Evolutionary conservation across 2,113 vertebrate species (phyloP).

Genomic region (Protomyctophum bolini): DNA sequence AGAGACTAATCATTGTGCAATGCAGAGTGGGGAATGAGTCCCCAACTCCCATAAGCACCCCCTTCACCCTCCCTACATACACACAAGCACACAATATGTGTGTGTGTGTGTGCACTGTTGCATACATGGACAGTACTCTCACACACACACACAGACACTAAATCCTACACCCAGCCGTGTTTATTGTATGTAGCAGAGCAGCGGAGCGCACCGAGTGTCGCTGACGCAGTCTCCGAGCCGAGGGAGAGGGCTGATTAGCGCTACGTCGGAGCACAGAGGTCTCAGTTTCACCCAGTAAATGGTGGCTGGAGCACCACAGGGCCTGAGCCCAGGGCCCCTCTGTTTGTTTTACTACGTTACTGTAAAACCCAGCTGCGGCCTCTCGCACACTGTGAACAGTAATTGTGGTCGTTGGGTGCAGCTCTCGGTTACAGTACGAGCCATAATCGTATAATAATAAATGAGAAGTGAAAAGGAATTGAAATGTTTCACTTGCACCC

Average conservation of each 20-base stretch:
- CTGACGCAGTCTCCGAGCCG: conserved; percentile 49
- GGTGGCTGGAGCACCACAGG: not conserved
- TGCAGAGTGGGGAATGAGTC: too few species aligned
- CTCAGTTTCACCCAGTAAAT: not conserved
- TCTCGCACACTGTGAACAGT: conserved; percentile 7
- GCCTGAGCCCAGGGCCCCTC: not conserved
- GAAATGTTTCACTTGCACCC: conserved; percentile 2
- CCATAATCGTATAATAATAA: not conserved
- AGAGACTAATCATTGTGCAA: too few species aligned
- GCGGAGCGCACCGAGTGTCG: conserved; percentile 2
- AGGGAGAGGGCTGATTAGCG: conserved; percentile 54
- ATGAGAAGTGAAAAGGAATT: not conserved
- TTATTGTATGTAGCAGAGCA: conserved; percentile 51
- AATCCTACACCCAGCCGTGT: conserved; percentile 28
- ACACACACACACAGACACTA: not conserved
- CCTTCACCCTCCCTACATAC: too few species aligned
- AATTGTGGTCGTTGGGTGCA: conserved; percentile 22
- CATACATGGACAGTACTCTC: too few species aligned
- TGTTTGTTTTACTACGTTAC: conserved; percentile 50
- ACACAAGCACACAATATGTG: too few species aligned
- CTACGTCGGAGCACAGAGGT: not conserved
- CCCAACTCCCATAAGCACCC: too few species aligned
- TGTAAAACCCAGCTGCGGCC: conserved; percentile 20
- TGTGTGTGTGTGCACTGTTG: too few species aligned
- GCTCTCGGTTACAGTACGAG: not conserved